Base-by-base conservation (phyloP, 2,888 invertebrate genomes). In the Chrysolina haemoptera region DNA sequence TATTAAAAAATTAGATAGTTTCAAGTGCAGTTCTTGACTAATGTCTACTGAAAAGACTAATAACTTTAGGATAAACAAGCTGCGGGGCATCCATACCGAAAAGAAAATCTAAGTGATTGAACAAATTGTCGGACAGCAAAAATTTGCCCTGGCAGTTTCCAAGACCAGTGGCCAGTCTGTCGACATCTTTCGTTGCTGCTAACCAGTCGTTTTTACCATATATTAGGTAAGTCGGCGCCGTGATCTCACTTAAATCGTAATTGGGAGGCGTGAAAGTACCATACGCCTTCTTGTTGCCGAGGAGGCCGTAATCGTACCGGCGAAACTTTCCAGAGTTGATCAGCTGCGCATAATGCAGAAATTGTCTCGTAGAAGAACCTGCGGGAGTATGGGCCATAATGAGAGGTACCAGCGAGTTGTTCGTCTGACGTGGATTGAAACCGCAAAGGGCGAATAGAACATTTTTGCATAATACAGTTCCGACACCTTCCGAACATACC, bases 291-390 rank as follows among this genome's bases (percentile, higher is more conserved):
- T 78, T 41, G 75, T 84, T 85, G 16, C 68, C 69, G 1, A 79
- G 79, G 1, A 69, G 11, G 12, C 92, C 92, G 75, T 89, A 88
- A 82, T 92, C 91, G 80, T 90, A 93, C 73, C 91, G 90, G 18
- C 90, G 85, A 62, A 84, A 81, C 59, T 78, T 70, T 8, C 75
- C 73, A 66, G 35, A 46, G 14, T 85, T 82, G 20, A 92, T 90
- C 16, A 91, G 89, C 87, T 96, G 95, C 0, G 89, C 92, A 83
- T 91, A 95, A 86, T 96, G 95, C 10, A 92, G 88, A 10, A 95
- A 85, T 85, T 95, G 94, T 81, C 91, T 90, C 0, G 91, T 90
- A 0, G 94, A 90, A 12, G 83, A 68, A n/a, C 86, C 86, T 46
- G 86, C 85, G 6, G 87, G 87, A 1, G 84, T 79, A 50, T 80